Percentiles rank a stretch among this genome's conserved stretches.
These are phyloP conservation scores for Chelon auratus DNA, from an alignment of 2,797 vertebrate species.

Conservation along the genomic window DNA sequence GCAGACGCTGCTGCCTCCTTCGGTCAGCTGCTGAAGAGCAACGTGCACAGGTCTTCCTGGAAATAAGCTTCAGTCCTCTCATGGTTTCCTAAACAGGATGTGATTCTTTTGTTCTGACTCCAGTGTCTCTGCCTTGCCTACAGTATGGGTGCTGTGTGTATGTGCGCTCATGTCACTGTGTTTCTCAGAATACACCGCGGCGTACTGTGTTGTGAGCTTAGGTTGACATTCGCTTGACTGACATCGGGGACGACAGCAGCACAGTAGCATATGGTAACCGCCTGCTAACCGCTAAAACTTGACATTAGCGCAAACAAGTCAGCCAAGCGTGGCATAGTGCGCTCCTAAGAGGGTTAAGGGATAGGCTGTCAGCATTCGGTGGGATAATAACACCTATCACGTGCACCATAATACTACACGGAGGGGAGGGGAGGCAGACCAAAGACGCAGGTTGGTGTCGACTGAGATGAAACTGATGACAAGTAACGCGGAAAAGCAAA, in stretches of 20 bases:
- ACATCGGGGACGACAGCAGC: slow-evolving; percentile 82
- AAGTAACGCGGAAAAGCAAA: slow-evolving; percentile 36
- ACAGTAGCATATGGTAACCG: slow-evolving; percentile 83
- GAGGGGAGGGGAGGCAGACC: slow-evolving; percentile 48
- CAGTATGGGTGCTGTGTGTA: slow-evolving; percentile 31
- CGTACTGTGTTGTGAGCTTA: slow-evolving; percentile 69
- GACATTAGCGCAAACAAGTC: slow-evolving; percentile 87
- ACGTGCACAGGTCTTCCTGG: slow-evolving; percentile 11
- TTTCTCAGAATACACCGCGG: slow-evolving; percentile 48
- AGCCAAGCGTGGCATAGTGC: slow-evolving; percentile 76
- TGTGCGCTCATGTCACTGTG: slow-evolving; percentile 41
- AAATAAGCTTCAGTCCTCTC: slow-evolving; percentile 27
- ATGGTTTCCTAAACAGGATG: slow-evolving; percentile 29
- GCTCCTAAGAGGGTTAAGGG: slow-evolving; percentile 83
- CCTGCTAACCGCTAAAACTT: slow-evolving; percentile 83
- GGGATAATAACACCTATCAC: slow-evolving; percentile 80
- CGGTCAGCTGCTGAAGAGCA: slow-evolving; percentile 37
- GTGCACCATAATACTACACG: slow-evolving; percentile 51
- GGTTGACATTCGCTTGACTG: slow-evolving; percentile 83
- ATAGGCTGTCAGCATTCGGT: slow-evolving; percentile 81
- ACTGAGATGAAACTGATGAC: slow-evolving; percentile 56
- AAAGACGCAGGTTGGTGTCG: slow-evolving; percentile 49
- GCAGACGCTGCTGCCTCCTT: slow-evolving; percentile 29
- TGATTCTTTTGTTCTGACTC: slow-evolving; percentile 20
- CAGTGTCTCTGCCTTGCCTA: slow-evolving; percentile 34